Base-by-base conservation (phyloP, 2,888 invertebrate species). In the Alloplasta piceator region DNA sequence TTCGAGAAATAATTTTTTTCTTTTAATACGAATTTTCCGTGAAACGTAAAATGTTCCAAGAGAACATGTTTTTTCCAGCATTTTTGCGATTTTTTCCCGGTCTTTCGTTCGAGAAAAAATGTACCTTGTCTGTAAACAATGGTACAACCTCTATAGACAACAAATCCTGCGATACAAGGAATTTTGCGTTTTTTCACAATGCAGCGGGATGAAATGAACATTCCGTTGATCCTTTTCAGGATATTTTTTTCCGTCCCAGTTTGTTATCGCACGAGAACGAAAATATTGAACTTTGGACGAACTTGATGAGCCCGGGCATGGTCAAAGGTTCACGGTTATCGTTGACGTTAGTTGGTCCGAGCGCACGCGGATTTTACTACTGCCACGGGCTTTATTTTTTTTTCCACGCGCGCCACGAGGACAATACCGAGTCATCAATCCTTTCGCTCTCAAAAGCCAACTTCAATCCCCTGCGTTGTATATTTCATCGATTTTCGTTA, bases 251-350 rank as follows among this genome's bases (percentile, higher is more conserved):
- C 5, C 9, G 4, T 43, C 10, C 43, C 16, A 0, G 4, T 4
- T 6, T 9, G 39, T 16, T 14, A 52, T 61, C 36, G 26, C 26
- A 36, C 52, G 7, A 46, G 12, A 12, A 60, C 38, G 5, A 55
- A 67, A 48, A 73, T 26, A 26, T 10, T 41, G 52, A 12, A 66
- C 48, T 66, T 52, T 26, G 56, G 43, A 43, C 58, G 58, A 26
- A 46, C 58, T 12, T 52, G 41, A 67, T 41, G 74, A 58, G n/a
- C 39, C 12, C 38, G 55, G 55, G 60, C 67, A 26, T 26, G 39
- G 7, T 26, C 26, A 43, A 68, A 73, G 68, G 56, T 55, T 73
- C 73, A 73, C 67, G 63, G 67, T 63, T 61, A 46, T 60, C 4
- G 41, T 12, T 16, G 38, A 46, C 58, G 50, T 43, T 61, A 58